These are phyloP conservation scores for Enteromius afrohamiltoni DNA, from an alignment of 2,797 vertebrate species.

Conservation along the genomic window DNA sequence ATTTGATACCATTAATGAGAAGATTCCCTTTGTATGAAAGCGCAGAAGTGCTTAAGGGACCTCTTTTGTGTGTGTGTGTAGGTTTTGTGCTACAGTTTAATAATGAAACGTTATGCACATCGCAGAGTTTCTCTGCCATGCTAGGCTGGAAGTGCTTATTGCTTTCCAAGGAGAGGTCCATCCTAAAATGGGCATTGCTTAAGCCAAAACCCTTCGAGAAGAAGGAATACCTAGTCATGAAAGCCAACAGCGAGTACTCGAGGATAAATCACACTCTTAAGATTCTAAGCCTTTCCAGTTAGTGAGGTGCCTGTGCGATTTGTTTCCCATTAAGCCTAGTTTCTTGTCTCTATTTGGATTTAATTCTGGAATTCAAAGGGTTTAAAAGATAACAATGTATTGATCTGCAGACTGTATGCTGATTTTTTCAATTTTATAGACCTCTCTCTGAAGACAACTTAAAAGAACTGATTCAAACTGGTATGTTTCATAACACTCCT, in stretches of 20 bases:
- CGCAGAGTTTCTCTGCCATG: background rate
- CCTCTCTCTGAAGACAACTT: constrained; percentile 40
- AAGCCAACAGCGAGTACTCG: background rate
- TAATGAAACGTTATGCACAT: constrained; percentile 39
- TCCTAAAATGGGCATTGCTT: constrained; percentile 10
- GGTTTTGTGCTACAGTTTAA: constrained; percentile 46
- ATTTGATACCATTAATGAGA: constrained; percentile 59
- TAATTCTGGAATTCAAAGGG: constrained; percentile 37
- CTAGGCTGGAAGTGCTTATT: background rate
- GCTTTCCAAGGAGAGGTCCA: constrained; percentile 22
- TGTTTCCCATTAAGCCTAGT: constrained; percentile 41
- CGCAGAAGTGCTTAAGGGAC: constrained; percentile 33
- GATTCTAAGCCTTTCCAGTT: constrained; percentile 25
- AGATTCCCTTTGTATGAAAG: constrained; percentile 44
- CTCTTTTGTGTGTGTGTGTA: constrained; percentile 34
- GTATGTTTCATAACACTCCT: background rate
- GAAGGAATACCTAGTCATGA: constrained; percentile 27
- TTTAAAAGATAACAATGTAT: constrained; percentile 51
- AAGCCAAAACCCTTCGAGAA: constrained; percentile 35
- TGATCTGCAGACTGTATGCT: constrained; percentile 51
- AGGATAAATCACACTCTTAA: constrained; percentile 35
- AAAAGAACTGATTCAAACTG: background rate
- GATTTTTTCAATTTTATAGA: constrained; percentile 45
- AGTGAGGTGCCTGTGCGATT: constrained; percentile 23
- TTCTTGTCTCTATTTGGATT: constrained; percentile 38